Base-by-base conservation (phyloP, 2,113 vertebrate genomes). In the Sporophila hypoxantha region DNA sequence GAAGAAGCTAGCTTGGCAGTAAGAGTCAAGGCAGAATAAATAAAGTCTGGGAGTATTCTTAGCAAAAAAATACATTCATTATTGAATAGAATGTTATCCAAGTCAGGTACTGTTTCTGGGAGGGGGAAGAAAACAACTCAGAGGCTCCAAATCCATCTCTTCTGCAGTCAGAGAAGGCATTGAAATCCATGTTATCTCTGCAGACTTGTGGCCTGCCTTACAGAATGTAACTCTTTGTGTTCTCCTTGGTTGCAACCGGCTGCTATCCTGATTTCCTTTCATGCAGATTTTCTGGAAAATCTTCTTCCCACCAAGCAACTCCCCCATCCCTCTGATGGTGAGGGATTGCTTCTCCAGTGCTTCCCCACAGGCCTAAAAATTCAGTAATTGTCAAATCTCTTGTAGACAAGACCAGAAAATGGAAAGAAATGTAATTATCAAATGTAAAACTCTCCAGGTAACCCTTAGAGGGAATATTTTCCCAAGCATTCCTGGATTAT, bases 241-340 rank as follows among this genome's bases (percentile, higher is more conserved):
- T 94, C 77, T 90, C 65, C 86, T 91, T 80, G 74, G 60, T 91
- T 95, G 92, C 65, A 67, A 80, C 52, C 61, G 93, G 73, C 92
- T 95, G 70, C 66, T 94, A 3, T 90, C 93, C 87, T 91, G 64
- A 86, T 93, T 90, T 93, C 88, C 90, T 81, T 79, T 94, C 44
- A 4, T 53, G 41, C 29, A 69, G 20, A 82, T 93, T 81, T 87
- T 77, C 93, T 88, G 81, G 87, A 95, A 96, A 88, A 46, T 47
- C 29, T 53, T 53, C 52, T 91, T 95, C 70, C 76, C 73, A 91
- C 76, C 62, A 67, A 82, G 88, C 76, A 70, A 26, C 39, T 89
- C 66, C 53, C 27, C 50, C 68, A 77, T 87, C 44, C 56, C 62
- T 90, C 82, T 68, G 56, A 56, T 82, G 75, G 84, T 20, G 10